Evolutionary conservation across 2,797 vertebrate species (phyloP).

Genomic region (Hippoglossus hippoglossus): DNA sequence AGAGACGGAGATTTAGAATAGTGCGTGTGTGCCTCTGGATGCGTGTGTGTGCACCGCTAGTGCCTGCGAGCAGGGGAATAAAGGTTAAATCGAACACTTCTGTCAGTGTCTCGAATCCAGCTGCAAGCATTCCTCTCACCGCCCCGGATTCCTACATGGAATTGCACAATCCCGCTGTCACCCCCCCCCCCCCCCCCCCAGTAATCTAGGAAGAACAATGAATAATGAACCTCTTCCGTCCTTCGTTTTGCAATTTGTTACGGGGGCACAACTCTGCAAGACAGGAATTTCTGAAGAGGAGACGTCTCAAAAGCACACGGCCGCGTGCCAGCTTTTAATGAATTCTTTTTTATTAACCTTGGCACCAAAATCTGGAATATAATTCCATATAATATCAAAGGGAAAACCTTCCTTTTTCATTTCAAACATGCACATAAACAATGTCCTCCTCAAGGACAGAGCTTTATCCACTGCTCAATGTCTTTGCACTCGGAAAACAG

Average conservation of each 20-base stretch:
- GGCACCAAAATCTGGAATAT: constrained; percentile 24
- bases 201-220: constrained; percentile 73
- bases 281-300: constrained; percentile 34
- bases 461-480: neutral
- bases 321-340: constrained; percentile 38
- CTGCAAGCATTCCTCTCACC: constrained; percentile 80
- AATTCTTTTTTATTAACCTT: constrained; percentile 14
- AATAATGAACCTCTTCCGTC: constrained; percentile 66
- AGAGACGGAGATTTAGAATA: constrained; percentile 43
- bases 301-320: constrained; percentile 19
- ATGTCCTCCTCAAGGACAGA: constrained; percentile 8
- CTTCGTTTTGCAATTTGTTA: constrained; percentile 46
- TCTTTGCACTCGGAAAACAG: neutral
- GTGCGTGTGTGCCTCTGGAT: constrained; percentile 27
- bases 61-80: constrained; percentile 55
- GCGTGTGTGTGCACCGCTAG: constrained; percentile 25
- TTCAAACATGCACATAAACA: constrained; percentile 14
- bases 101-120: constrained; percentile 78
- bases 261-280: constrained; percentile 33
- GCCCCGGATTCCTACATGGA: constrained; percentile 84
- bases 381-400: constrained; percentile 1
- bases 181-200: constrained; percentile 51
- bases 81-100: constrained; percentile 79
- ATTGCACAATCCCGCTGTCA: constrained; percentile 85
- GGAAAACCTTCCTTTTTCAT: constrained; percentile 1